These are phyloP conservation scores for Amiota mariae DNA, from an alignment of 2,888 invertebrate species.

Conservation along the genomic window DNA sequence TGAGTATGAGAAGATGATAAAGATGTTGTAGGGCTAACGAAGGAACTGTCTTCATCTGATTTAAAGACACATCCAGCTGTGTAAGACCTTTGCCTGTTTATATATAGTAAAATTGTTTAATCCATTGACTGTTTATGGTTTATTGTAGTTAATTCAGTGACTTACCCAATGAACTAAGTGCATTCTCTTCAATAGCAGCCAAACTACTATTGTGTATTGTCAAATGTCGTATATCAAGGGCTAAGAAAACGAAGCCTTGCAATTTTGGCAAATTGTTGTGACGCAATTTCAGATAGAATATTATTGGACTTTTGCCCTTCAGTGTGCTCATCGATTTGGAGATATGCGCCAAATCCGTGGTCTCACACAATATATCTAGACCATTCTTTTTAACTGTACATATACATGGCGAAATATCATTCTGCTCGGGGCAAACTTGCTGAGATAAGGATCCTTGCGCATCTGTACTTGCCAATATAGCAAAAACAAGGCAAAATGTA, in stretches of 20 bases:
- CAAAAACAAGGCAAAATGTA: not conserved
- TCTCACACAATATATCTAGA: slow-evolving; percentile 90
- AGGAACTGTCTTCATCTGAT: slow-evolving; percentile 86
- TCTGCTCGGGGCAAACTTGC: slow-evolving; percentile 84
- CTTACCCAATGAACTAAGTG: slow-evolving; percentile 89
- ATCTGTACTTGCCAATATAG: slow-evolving; percentile 33
- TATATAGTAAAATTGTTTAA: not conserved
- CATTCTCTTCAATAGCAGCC: slow-evolving; percentile 89
- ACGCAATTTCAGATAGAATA: slow-evolving; percentile 89
- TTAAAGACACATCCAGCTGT: slow-evolving; percentile 90
- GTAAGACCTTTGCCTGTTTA: slow-evolving; percentile 86
- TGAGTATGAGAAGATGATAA: slow-evolving; percentile 87
- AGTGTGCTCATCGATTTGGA: slow-evolving; percentile 86
- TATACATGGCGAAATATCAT: slow-evolving; percentile 85
- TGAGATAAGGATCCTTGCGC: slow-evolving; percentile 69
- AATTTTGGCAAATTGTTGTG: slow-evolving; percentile 90
- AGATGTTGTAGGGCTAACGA: slow-evolving; percentile 86
- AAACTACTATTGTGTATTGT: slow-evolving; percentile 92
- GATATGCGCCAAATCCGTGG: slow-evolving; percentile 86
- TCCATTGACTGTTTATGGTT: too few relatives aligned
- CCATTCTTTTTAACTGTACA: slow-evolving; percentile 92
- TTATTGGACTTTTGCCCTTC: slow-evolving; percentile 85
- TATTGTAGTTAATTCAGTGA: slow-evolving; percentile 22
- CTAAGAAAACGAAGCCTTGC: slow-evolving; percentile 89
- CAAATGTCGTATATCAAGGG: slow-evolving; percentile 89